A percentile compares a stretch with the other conserved stretches of the same genome.
phyloP scores from a whole-genome alignment of 2,113 vertebrate genomes.

The Perognathus longimembris region DNA sequence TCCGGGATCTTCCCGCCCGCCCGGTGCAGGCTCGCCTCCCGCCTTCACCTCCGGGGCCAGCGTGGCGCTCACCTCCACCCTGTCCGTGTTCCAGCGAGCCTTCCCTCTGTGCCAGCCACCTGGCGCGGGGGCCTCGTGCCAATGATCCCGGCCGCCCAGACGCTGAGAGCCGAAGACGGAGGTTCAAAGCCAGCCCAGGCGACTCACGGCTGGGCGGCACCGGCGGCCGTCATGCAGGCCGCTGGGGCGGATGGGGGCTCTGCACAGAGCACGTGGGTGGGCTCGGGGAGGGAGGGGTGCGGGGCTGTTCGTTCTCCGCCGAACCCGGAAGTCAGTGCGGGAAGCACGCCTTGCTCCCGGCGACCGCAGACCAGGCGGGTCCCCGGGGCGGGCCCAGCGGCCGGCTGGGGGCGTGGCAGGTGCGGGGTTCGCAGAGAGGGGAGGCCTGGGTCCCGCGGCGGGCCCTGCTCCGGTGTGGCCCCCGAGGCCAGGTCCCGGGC shows the following conservation, averaged over 20 bases:
- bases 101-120: no score
- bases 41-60: no score
- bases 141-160: no score
- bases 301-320: not conserved
- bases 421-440: not conserved
- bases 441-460: fast-evolving
- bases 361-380: not conserved
- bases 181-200: no score
- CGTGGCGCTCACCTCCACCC: no score
- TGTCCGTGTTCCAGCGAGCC: no score
- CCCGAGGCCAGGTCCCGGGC: not conserved
- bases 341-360: not conserved
- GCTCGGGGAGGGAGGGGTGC: not conserved
- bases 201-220: not conserved
- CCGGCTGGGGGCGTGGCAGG: not conserved
- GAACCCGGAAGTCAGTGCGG: not conserved
- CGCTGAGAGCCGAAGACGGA: no score
- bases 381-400: fast-evolving
- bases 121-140: no score
- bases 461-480: not conserved
- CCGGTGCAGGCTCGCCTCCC: no score
- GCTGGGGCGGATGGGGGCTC: not conserved
- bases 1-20: no score
- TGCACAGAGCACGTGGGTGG: not conserved
- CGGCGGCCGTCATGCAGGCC: not conserved